Percentiles rank a stretch among this genome's conserved stretches.
Evolutionary conservation across 2,113 vertebrate genomes (phyloP).

Genomic region (Tricholaema leucomelas): DNA sequence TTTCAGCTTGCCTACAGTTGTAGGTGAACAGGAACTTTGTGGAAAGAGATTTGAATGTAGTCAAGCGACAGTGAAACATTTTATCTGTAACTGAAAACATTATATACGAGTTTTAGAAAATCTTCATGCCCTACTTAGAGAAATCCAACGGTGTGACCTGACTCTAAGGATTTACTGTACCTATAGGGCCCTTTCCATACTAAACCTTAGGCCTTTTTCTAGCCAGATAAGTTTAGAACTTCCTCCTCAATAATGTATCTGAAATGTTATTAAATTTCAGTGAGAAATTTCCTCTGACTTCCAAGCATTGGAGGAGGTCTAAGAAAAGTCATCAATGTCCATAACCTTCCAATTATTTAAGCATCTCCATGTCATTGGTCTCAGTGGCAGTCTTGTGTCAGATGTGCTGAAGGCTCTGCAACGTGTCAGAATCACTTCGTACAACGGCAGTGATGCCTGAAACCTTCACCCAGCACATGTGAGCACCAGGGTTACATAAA

Average conservation of each 20-base stretch:
- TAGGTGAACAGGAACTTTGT: not conserved
- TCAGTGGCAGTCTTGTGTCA: not conserved
- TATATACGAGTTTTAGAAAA: not conserved
- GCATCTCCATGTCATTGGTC: not conserved
- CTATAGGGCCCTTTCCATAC: not conserved
- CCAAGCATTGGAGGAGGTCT: not conserved
- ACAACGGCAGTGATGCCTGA: not conserved
- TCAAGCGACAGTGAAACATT: not conserved
- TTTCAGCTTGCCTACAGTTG: not conserved
- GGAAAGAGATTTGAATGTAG: not conserved
- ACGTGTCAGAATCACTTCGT: not conserved
- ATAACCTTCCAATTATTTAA: not conserved
- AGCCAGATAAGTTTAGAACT: not conserved
- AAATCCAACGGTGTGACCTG: not conserved
- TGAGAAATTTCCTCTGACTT: not conserved
- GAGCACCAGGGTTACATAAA: not conserved
- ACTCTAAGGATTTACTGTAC: not conserved
- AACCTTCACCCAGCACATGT: not conserved
- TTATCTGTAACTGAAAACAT: not conserved
- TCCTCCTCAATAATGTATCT: not conserved
- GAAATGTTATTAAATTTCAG: not conserved
- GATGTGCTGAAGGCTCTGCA: not conserved
- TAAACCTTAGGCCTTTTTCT: not conserved
- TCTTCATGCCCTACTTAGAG: not conserved
- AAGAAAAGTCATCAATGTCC: not conserved